These are phyloP conservation scores for Pollachius pollachius DNA, from an alignment of 2,113 vertebrate species.

Conservation along the genomic window DNA sequence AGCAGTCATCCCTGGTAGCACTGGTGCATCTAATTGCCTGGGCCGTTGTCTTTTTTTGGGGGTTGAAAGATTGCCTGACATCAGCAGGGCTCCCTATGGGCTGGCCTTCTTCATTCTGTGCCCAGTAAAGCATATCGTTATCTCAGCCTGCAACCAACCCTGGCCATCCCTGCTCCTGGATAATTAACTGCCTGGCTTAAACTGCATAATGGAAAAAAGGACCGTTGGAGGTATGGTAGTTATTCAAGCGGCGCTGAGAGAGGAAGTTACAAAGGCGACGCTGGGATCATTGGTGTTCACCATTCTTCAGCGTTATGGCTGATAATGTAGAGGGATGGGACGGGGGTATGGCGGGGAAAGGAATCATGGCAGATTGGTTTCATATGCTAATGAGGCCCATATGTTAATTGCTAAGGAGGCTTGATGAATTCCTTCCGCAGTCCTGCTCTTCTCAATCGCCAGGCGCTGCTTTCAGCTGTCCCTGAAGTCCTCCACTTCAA, in stretches of 20 bases:
- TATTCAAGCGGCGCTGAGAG: slow-evolving; percentile 61
- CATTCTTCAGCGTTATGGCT: slow-evolving; percentile 50
- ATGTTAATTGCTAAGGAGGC: slow-evolving; percentile 66
- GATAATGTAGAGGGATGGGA: slow-evolving; percentile 51
- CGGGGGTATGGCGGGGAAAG: slow-evolving; percentile 42
- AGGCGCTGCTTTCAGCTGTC: slow-evolving; percentile 47
- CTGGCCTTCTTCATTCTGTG: slow-evolving; percentile 71
- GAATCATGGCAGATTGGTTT: slow-evolving; percentile 59
- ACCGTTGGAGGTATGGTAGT: slow-evolving; percentile 60
- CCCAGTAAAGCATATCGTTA: slow-evolving; percentile 76
- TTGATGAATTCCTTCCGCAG: slow-evolving; percentile 61
- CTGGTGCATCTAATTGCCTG: slow-evolving; percentile 77
- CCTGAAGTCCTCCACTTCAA: slow-evolving; percentile 58
- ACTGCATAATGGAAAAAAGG: slow-evolving; percentile 69
- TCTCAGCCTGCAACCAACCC: slow-evolving; percentile 69
- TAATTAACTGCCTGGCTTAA: slow-evolving; percentile 79
- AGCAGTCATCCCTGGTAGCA: slow-evolving; percentile 68
- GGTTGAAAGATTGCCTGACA: slow-evolving; percentile 75
- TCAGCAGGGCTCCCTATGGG: slow-evolving; percentile 64
- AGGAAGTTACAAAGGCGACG: slow-evolving; percentile 54
- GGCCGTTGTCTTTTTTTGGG: slow-evolving; percentile 46
- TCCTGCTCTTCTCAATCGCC: slow-evolving; percentile 22
- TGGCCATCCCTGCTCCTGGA: slow-evolving; percentile 66
- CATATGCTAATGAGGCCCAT: slow-evolving; percentile 67
- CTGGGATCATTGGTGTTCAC: slow-evolving; percentile 51